These are phyloP conservation scores for Patagioenas fasciata DNA, from an alignment of 2,113 vertebrate genomes.

Conservation along the genomic window DNA sequence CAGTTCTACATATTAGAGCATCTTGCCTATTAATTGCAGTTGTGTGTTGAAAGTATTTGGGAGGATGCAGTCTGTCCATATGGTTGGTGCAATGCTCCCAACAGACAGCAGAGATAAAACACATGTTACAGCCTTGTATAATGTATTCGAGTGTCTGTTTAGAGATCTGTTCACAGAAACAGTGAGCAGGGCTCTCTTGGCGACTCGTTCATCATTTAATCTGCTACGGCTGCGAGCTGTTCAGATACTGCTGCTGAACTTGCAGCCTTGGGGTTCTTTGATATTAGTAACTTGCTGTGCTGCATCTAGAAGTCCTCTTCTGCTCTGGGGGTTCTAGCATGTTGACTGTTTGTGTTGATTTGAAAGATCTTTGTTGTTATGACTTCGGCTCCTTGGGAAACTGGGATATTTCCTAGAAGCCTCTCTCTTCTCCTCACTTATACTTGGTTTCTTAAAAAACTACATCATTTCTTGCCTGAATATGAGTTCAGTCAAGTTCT, in stretches of 20 bases:
- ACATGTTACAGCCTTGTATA: not conserved
- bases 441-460: not conserved
- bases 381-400: not conserved
- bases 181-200: not conserved
- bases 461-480: not conserved
- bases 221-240: not conserved
- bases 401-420: not conserved
- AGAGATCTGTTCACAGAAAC: not conserved
- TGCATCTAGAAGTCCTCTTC: not conserved
- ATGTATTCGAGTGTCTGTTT: not conserved
- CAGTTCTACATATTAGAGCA: not conserved
- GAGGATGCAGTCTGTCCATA: not conserved
- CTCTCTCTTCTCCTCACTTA: not conserved
- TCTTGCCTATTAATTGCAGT: not conserved
- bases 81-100: not conserved
- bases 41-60: not conserved
- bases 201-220: not conserved
- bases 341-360: not conserved
- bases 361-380: not conserved
- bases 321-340: not conserved
- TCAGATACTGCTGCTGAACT: not conserved
- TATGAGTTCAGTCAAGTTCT: not conserved
- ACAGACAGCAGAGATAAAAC: not conserved
- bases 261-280: not conserved
- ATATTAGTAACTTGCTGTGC: not conserved